These are phyloP conservation scores for Alligator mississippiensis DNA, from an alignment of 2,113 vertebrate species.

Conservation along the genomic window DNA sequence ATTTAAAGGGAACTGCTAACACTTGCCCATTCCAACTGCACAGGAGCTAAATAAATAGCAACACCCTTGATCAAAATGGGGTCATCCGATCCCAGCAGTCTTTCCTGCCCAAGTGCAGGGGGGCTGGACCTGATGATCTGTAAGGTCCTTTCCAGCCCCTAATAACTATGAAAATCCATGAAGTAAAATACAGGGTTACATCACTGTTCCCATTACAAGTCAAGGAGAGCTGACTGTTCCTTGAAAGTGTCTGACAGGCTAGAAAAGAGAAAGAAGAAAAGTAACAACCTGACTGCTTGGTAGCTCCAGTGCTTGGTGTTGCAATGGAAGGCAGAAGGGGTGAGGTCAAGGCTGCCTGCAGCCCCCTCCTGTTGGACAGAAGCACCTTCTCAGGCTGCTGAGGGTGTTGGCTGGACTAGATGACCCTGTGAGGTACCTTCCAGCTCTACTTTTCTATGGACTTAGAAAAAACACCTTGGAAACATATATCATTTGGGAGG, in stretches of 20 bases:
- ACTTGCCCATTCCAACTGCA: not conserved
- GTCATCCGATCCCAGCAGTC: too few relatives aligned
- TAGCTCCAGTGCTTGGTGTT: not conserved
- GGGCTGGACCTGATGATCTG: too few relatives aligned
- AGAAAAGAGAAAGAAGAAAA: not conserved
- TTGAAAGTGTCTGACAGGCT: not conserved
- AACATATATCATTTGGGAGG: not conserved
- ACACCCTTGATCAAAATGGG: constrained; percentile 8
- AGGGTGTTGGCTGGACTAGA: too few relatives aligned
- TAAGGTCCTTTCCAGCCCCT: too few relatives aligned
- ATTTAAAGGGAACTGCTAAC: not conserved
- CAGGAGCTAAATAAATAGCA: not conserved
- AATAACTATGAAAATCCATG: not conserved
- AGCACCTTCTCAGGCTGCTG: too few relatives aligned
- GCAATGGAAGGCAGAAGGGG: too few relatives aligned
- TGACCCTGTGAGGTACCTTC: too few relatives aligned
- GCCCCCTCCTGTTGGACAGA: too few relatives aligned
- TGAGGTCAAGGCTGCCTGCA: too few relatives aligned
- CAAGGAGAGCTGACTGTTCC: constrained; percentile 20
- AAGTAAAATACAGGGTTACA: constrained; percentile 30
- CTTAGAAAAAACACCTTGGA: not conserved
- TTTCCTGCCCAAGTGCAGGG: too few relatives aligned
- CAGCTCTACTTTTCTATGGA: too few relatives aligned
- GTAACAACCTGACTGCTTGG: not conserved
- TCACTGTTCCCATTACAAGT: not conserved